Evolutionary conservation across 2,113 vertebrate genomes (phyloP).

Genomic region (Leucopsar rothschildi): DNA sequence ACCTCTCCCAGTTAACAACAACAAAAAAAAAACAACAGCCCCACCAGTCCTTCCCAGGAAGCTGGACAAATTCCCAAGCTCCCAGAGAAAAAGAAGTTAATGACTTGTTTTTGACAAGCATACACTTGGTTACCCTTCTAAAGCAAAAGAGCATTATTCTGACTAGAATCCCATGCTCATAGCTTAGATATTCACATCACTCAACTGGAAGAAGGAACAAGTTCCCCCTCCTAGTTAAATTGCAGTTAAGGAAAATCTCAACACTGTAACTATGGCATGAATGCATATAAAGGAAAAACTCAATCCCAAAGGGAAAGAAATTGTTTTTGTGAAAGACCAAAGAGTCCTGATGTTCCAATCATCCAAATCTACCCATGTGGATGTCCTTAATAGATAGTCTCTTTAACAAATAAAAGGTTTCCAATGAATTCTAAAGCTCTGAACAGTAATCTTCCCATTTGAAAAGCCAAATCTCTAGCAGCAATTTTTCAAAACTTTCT

Average conservation of each 20-base stretch:
- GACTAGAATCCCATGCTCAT: background rate
- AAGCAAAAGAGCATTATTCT: background rate
- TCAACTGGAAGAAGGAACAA: background rate
- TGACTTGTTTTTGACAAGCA: background rate
- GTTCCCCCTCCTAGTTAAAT: background rate
- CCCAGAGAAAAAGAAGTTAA: background rate
- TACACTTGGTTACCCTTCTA: background rate
- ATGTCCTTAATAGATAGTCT: background rate
- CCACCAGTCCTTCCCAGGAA: background rate
- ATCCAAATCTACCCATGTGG: background rate
- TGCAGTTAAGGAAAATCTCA: background rate
- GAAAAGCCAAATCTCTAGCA: background rate
- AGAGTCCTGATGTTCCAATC: background rate
- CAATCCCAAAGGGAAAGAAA: background rate
- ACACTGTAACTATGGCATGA: background rate
- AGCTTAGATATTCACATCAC: background rate
- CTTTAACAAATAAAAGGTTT: background rate
- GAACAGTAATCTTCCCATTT: background rate
- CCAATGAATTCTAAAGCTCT: background rate
- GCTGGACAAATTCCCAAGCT: background rate
- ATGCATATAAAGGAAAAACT: background rate
- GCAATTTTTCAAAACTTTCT: background rate
- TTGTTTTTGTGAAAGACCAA: background rate
- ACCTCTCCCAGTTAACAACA: background rate
- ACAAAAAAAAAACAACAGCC: background rate